Conservation (phyloP, 2,888 invertebrate species). For the Spilarctia lutea region DNA sequence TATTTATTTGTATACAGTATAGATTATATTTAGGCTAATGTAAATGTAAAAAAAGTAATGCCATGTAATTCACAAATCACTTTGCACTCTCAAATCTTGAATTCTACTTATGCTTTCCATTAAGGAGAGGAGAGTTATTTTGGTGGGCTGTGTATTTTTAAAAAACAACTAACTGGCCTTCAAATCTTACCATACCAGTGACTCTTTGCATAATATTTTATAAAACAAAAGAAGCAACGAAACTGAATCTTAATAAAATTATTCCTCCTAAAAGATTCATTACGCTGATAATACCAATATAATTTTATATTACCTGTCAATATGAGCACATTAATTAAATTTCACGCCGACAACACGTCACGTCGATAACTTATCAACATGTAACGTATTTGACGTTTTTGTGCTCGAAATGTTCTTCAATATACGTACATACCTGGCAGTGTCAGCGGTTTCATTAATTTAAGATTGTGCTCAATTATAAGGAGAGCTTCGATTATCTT, state of each 20-base stretch:
- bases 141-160: too few species aligned
- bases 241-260: not conserved
- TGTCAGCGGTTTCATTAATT: not conserved
- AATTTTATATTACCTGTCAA: conserved; percentile 14
- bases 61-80: too few species aligned
- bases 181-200: not conserved
- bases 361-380: conserved; percentile 7
- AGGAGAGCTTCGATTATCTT: not conserved
- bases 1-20: too few species aligned
- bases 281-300: not conserved
- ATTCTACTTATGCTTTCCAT: too few species aligned
- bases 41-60: too few species aligned
- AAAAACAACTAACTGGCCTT: not conserved
- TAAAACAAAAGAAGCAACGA: too few species aligned
- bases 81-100: too few species aligned
- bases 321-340: conserved; percentile 21
- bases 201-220: too few species aligned
- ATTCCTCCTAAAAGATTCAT: not conserved
- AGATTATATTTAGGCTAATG: too few species aligned
- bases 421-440: not conserved
- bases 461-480: not conserved
- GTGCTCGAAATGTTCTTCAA: conserved; percentile 11
- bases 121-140: too few species aligned
- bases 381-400: conserved; percentile 20
- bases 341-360: conserved; percentile 19